Base-by-base conservation (phyloP, 2,797 vertebrate species). In the Microctenopoma lineatum region DNA sequence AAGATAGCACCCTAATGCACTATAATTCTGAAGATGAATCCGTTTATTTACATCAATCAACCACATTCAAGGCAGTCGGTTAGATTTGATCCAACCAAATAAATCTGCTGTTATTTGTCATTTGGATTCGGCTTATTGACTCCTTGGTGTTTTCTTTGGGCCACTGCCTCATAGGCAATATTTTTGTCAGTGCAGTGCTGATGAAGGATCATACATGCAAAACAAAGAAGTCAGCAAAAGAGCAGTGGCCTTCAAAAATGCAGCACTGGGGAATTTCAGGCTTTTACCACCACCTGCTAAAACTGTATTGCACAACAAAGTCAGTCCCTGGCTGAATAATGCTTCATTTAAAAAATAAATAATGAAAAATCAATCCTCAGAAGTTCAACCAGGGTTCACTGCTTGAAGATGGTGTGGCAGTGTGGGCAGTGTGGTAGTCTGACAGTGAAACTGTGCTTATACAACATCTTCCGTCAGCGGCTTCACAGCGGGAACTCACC, bases 401-500 rank as follows among this genome's bases (percentile, higher is more conserved):
- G 84, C 81, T 79, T 76, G 77, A 15, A 79, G 83, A 73, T 34
- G 66, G 61, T 12, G 0, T 1, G 27, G 65, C 27, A 29, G 27
- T 29, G 27, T 29, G 27, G 27, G 27, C 5, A 2, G 27, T 29
- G 27, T 29, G 27, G 66, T 41, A 68, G 80, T 18, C 77, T 50
- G 69, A 69, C 57, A 36, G 70, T 18, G 66, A 77, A 79, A 72
- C 61, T 14, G 11, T 45, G 75, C 84, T 84, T 50, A 64, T 55
- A 69, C 65, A 79, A 77, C 81, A 76, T 70, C 62, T 76, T 79
- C 50, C 76, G 70, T 59, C 39, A 51, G 77, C 70, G 70, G 75
- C 83, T 64, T 79, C 84, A 65, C 84, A 75, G 79, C 73, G 2
- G 80, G 77, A 64, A 94, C 98, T 93, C 94, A 99, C 98, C 97